Conservation (phyloP, 2,797 vertebrate genomes). For the Enteromius thamalakanensis region DNA sequence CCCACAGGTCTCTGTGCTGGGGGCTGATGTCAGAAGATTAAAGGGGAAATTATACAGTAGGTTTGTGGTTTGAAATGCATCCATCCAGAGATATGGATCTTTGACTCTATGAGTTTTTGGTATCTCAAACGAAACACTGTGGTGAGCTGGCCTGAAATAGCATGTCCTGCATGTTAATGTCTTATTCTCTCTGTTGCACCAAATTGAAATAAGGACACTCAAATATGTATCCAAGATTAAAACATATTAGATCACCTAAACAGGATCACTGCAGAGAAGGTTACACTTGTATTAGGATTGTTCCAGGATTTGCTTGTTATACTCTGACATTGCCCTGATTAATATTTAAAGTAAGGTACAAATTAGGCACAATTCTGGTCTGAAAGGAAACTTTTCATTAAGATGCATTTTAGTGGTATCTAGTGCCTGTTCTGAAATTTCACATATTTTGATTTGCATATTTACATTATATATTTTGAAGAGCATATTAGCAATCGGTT, state of each 20-base stretch:
- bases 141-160: constrained; percentile 17
- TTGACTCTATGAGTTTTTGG: neutral
- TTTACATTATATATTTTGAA: too few relatives aligned
- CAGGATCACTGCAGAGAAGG: neutral
- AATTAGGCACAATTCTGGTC: neutral
- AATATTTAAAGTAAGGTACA: neutral
- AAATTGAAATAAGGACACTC: constrained; percentile 23
- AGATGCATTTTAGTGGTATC: neutral
- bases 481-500: too few relatives aligned
- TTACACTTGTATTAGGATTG: neutral
- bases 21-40: constrained; percentile 32
- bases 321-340: neutral
- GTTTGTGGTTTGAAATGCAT: constrained; percentile 43
- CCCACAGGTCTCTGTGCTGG: neutral
- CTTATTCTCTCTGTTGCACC: neutral
- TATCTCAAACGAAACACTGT: constrained; percentile 30
- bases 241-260: neutral
- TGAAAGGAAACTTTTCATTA: too few relatives aligned
- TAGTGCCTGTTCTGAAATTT: neutral
- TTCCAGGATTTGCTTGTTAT: neutral
- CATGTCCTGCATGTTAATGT: neutral
- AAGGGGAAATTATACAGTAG: constrained; percentile 36
- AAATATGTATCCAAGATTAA: neutral
- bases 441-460: neutral
- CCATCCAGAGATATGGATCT: constrained; percentile 30